A percentile compares a stretch with the other conserved stretches of the same genome.
Conservation (phyloP, 2,888 invertebrate genomes). For the Drosophila vallismaia region DNA sequence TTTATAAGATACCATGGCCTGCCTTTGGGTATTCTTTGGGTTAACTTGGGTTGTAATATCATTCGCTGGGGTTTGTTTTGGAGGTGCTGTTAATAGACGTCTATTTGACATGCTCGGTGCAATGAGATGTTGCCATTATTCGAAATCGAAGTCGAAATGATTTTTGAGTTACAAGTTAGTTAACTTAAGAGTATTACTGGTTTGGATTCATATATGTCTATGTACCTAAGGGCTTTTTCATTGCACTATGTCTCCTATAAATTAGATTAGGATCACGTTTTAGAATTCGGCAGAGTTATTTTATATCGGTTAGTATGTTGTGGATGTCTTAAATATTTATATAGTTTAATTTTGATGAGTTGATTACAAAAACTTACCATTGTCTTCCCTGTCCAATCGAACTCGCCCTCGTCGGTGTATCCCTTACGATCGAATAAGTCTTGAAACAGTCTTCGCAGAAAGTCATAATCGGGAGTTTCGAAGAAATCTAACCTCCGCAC, state of each 20-base stretch:
- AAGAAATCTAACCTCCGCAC: slow-evolving; percentile 99
- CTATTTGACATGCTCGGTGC: slow-evolving; percentile 22
- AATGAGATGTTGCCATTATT: slow-evolving; percentile 32
- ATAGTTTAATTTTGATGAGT: background rate
- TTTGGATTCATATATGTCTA: slow-evolving; percentile 10
- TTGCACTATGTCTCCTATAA: slow-evolving; percentile 67
- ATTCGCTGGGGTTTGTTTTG: slow-evolving; percentile 6
- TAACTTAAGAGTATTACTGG: slow-evolving; percentile 13
- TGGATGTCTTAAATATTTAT: slow-evolving; percentile 6
- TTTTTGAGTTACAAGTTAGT: slow-evolving; percentile 42
- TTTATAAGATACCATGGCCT: background rate
- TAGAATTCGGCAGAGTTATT: slow-evolving; percentile 62
- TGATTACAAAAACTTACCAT: slow-evolving; percentile 84
- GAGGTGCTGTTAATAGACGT: slow-evolving; percentile 8
- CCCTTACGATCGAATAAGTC: slow-evolving; percentile 95
- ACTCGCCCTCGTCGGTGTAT: slow-evolving; percentile 95
- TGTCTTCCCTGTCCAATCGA: slow-evolving; percentile 97
- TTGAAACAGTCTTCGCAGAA: slow-evolving; percentile 97
- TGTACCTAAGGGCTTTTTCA: slow-evolving; percentile 27
- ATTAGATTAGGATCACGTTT: slow-evolving; percentile 50
- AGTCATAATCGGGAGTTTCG: slow-evolving; percentile 99
- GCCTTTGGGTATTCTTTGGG: slow-evolving; percentile 13
- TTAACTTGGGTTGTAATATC: slow-evolving; percentile 7
- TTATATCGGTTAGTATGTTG: slow-evolving; percentile 2
- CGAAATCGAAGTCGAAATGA: slow-evolving; percentile 41